Evolutionary conservation across 2,888 invertebrate species (phyloP), one percentile per base, ranked within the genome.

Genomic region (Allacma fusca): DNA sequence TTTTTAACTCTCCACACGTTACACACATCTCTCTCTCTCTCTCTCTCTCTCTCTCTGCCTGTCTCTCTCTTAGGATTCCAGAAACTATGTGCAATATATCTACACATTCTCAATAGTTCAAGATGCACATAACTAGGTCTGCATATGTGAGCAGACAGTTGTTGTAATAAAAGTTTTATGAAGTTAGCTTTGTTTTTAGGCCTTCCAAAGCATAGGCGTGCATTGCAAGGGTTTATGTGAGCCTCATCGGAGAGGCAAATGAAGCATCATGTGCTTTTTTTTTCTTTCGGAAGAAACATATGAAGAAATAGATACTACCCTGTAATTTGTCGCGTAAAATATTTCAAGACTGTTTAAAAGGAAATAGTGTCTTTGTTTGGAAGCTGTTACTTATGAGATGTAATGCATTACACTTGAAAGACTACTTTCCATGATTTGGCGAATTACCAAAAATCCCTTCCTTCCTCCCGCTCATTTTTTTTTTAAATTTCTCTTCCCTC

Each of bases 391-490:
- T 5, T n/a, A 50, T 19, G 2, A 16, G 2, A 50, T 50, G 19
- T 13, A 40, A 40, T 5, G 19, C 50, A 50, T n/a, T 50, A 16
- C 9, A 62, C 23, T 62, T 62, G 62, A 62, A 62, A 62, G 26
- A 26, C 9, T 23, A 62, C 7, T 26, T 4, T 62, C 9, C 4
- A 19, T 19, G 26, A 23, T 65, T 65, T 65, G 65, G 65, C 65
- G 65, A 65, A 65, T 26, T 5, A 65, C 65, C 65, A 65, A 65
- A 65, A 65, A 65, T 26, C 12, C 19, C 34, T 34, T 34, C 34
- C n/a, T n/a, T n/a, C n/a, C n/a, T n/a, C n/a, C n/a, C n/a, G n/a
- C n/a, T n/a, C n/a, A n/a, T n/a, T 40, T 40, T 5, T 40, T 40
- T 40, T 5, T 40, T 13, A 13, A 9, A 5, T 40, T 13, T 40